Conservation (phyloP, 2,113 vertebrate genomes). For the Hemiprocne comata region DNA sequence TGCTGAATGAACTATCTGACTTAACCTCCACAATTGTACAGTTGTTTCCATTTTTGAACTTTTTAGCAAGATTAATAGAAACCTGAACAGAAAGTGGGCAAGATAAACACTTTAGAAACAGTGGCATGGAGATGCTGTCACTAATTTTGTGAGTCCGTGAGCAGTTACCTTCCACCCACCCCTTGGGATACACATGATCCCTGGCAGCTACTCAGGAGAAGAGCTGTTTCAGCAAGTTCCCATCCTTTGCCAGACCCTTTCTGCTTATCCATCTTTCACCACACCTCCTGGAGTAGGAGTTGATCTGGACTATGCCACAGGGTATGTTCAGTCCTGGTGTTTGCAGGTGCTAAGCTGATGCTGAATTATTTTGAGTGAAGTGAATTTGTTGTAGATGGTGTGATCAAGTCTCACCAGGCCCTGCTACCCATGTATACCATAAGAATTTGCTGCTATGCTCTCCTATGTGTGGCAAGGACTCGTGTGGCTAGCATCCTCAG, state of each 20-base stretch:
- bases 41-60: not conserved
- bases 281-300: fast-evolving
- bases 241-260: not conserved
- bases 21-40: not conserved
- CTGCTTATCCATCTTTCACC: not conserved
- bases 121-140: not conserved
- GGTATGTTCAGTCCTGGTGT: not conserved
- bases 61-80: not conserved
- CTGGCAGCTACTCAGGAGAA: not conserved
- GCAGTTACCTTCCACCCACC: not conserved
- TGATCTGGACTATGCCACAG: not conserved
- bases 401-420: not conserved
- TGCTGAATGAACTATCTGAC: not conserved
- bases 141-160: no score
- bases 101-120: not conserved
- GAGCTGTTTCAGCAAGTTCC: not conserved
- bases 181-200: not conserved
- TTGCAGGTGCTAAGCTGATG: not conserved
- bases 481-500: not conserved
- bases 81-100: not conserved
- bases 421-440: fast-evolving
- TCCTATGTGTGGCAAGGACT: not conserved
- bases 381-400: not conserved
- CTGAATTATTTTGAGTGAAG: not conserved
- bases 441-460: not conserved